These are phyloP conservation scores for Philopotamus ludificatus DNA, from an alignment of 1,140 invertebrate species.

Conservation along the genomic window DNA sequence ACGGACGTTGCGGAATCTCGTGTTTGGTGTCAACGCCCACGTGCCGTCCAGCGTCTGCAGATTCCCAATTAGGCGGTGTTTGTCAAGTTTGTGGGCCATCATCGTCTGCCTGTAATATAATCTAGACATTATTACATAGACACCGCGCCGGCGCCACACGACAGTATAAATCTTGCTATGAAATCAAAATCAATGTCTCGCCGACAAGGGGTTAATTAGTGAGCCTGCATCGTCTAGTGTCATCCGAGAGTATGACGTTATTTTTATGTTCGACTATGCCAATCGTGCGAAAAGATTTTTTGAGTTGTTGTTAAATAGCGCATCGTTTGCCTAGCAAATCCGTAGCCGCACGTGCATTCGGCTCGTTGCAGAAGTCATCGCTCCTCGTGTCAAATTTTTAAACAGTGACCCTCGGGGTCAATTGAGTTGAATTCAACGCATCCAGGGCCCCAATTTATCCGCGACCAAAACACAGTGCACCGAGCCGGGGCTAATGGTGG, in stretches of 20 bases:
- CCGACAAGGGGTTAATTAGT: slow-evolving; percentile 1
- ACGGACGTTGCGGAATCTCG: too few relatives aligned
- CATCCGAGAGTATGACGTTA: too few relatives aligned
- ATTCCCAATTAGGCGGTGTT: slow-evolving; percentile 32
- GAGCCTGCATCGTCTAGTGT: background rate
- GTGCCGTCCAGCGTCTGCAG: background rate
- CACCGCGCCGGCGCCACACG: slow-evolving; percentile 31
- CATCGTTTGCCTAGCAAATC: background rate
- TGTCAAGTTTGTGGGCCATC: slow-evolving; percentile 26
- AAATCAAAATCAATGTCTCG: slow-evolving; percentile 34
- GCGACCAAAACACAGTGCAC: slow-evolving; percentile 13
- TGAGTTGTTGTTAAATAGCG: background rate
- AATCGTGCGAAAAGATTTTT: background rate
- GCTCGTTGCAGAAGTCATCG: background rate
- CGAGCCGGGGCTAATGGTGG: background rate
- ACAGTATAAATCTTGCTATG: slow-evolving; percentile 34
- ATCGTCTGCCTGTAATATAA: slow-evolving; percentile 21
- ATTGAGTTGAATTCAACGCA: slow-evolving; percentile 11
- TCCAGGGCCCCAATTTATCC: slow-evolving; percentile 1
- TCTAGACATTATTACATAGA: slow-evolving; percentile 30
- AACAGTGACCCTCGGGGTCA: slow-evolving; percentile 8
- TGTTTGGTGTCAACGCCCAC: background rate
- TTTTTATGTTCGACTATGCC: too few relatives aligned
- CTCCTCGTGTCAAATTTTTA: slow-evolving; percentile 10
- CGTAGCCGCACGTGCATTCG: background rate